phyloP scores from a whole-genome alignment of 1,140 invertebrate genomes.

The Conus betulinus region DNA sequence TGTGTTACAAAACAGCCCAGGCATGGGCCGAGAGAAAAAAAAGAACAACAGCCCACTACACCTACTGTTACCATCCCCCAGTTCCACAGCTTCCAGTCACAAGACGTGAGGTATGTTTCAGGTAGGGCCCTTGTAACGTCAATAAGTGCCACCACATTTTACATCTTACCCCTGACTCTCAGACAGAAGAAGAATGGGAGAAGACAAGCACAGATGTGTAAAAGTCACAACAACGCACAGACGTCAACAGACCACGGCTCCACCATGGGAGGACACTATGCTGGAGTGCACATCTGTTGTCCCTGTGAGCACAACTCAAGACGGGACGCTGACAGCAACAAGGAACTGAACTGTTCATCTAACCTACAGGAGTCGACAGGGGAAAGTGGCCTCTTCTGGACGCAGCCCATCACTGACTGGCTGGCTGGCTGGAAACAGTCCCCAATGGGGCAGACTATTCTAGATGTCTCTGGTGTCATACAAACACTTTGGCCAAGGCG shows the following conservation, averaged over 20 bases:
- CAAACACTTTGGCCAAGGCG: conserved; percentile 96
- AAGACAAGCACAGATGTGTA: not conserved
- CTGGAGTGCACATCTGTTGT: not conserved
- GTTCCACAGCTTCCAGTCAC: not conserved
- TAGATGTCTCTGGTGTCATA: conserved; percentile 69
- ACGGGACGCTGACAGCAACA: not conserved
- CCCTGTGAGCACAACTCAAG: no score
- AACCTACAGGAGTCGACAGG: no score
- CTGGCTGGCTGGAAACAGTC: not conserved
- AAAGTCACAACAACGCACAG: not conserved
- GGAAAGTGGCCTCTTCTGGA: not conserved
- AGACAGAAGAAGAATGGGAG: not conserved
- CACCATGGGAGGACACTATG: not conserved
- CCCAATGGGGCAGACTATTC: conserved; percentile 6
- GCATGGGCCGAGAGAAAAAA: no score
- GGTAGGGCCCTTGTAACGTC: not conserved
- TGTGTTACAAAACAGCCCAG: no score
- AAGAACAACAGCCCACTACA: not conserved
- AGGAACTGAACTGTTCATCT: no score
- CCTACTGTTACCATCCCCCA: not conserved
- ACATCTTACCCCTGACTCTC: not conserved
- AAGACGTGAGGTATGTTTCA: not conserved
- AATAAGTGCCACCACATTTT: not conserved
- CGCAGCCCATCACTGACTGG: not conserved
- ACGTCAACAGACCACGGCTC: not conserved